Evolutionary conservation across 2,888 invertebrate genomes (phyloP), one percentile per base, ranked within the genome.

Genomic region (Lydus trimaculatus): DNA sequence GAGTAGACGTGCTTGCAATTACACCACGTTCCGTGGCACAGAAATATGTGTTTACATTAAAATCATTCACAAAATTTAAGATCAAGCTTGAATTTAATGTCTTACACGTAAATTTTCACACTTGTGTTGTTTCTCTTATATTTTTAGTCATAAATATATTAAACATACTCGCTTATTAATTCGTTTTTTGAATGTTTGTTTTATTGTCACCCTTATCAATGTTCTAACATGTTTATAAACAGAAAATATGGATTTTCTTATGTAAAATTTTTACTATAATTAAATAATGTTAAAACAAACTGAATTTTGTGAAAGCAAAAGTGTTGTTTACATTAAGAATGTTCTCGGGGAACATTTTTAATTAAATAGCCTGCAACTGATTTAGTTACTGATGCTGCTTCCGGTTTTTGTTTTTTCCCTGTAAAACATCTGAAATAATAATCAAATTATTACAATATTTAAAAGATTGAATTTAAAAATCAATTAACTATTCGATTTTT

Each of bases 301-400:
- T 33, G 5, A 28, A 59, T 20, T 36, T 36, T 33, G 13, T 13
- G 13, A 36, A 17, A 43, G 43, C 6, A 43, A 17, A n/a, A n/a
- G 5, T 5, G 2, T 1, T 31, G 13, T 59, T 70, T 48, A 70
- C 66, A 43, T 61, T 64, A 23, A 70, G 61, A 56, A 70, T 70
- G 17, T 70, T 52, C 28, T 70, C 64, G 9, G 71, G n/a, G 71
- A 31, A 71, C 67, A 61, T 84, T 84, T 65, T 84, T 84, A 15
- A 79, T 75, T 61, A 85, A 79, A 71, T 84, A 85, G 58, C 81
- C 84, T 25, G 84, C 84, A 65, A 85, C 85, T 11, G 82, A 83
- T 73, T 82, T 75, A 66, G 75, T 66, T 58, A 79, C 69, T 15
- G 73, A 69, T 31, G 69, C 66, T 61, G 71, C 71, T 23, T 52